phyloP scores from a whole-genome alignment of 2,888 invertebrate species.

The Nudaria mundana region DNA sequence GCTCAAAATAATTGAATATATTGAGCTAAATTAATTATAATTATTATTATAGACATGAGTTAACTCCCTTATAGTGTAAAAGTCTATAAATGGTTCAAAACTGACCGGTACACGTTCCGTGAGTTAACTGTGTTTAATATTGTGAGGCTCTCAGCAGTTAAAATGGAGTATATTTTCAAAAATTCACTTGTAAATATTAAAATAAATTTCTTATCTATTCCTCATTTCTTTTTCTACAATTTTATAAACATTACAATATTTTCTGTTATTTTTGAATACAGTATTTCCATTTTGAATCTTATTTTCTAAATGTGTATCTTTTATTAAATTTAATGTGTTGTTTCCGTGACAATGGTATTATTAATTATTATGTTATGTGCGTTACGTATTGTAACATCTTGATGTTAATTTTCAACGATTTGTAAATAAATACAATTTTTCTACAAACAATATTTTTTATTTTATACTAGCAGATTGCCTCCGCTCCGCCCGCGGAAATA shows the following conservation, averaged over 20 bases:
- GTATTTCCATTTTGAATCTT: not conserved
- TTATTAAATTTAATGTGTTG: slow-evolving; percentile 14
- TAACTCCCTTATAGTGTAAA: too few relatives aligned
- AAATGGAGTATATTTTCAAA: slow-evolving; percentile 21
- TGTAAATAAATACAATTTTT: slow-evolving; percentile 60
- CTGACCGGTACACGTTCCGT: too few relatives aligned
- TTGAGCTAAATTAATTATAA: too few relatives aligned
- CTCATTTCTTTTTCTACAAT: slow-evolving; percentile 5
- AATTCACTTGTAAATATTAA: slow-evolving; percentile 24
- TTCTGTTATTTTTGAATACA: slow-evolving; percentile 7
- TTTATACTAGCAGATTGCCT: too few relatives aligned
- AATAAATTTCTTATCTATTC: slow-evolving; percentile 17
- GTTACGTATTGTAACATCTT: slow-evolving; percentile 28
- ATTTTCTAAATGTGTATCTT: slow-evolving; percentile 7
- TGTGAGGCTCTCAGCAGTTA: too few relatives aligned
- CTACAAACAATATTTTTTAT: not conserved
- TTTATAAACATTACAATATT: slow-evolving; percentile 2
- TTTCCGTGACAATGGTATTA: slow-evolving; percentile 14
- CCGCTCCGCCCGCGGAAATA: too few relatives aligned
- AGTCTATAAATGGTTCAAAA: too few relatives aligned
- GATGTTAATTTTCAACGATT: slow-evolving; percentile 32
- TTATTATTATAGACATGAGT: too few relatives aligned
- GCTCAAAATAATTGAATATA: too few relatives aligned
- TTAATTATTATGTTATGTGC: slow-evolving; percentile 17
- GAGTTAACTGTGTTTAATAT: too few relatives aligned